Conservation (phyloP, 2,888 invertebrate species). For the Drosophila aldrichi region DNA sequence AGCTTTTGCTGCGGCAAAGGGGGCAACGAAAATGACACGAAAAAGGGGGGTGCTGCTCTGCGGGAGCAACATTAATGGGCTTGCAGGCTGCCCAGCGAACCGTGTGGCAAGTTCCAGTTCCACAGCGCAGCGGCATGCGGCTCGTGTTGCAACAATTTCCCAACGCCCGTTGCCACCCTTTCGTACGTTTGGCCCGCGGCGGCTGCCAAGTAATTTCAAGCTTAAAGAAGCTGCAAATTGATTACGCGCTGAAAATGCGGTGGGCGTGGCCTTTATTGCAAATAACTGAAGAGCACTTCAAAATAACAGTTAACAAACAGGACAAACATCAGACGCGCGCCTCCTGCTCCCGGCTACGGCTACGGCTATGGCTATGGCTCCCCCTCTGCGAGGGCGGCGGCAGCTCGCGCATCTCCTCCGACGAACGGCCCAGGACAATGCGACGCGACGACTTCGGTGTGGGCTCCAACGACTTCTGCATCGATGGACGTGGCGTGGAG, state of each 20-base stretch:
- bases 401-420: slow-evolving; percentile 72
- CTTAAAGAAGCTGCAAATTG: slow-evolving; percentile 73
- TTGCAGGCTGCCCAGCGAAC: slow-evolving; percentile 52
- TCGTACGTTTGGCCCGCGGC: slow-evolving; percentile 43
- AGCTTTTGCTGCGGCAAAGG: slow-evolving; percentile 31
- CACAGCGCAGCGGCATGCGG: slow-evolving; percentile 47
- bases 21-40: slow-evolving; percentile 38
- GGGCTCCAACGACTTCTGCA: slow-evolving; percentile 69
- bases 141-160: slow-evolving; percentile 20
- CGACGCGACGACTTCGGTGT: slow-evolving; percentile 63
- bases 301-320: slow-evolving; percentile 15
- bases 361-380: slow-evolving; percentile 21
- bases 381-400: slow-evolving; percentile 16
- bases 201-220: slow-evolving; percentile 71
- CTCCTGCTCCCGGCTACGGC: slow-evolving; percentile 18
- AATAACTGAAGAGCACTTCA: slow-evolving; percentile 21
- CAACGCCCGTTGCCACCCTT: neutral
- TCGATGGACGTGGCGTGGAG: slow-evolving; percentile 62
- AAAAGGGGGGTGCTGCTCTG: neutral
- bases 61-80: slow-evolving; percentile 19
- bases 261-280: slow-evolving; percentile 44
- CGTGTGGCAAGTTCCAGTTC: slow-evolving; percentile 63
- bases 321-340: slow-evolving; percentile 31
- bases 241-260: slow-evolving; percentile 45
- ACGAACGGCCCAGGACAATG: slow-evolving; percentile 54